Evolutionary conservation across 2,113 vertebrate species (phyloP).

Genomic region (Gymnarchus niloticus): DNA sequence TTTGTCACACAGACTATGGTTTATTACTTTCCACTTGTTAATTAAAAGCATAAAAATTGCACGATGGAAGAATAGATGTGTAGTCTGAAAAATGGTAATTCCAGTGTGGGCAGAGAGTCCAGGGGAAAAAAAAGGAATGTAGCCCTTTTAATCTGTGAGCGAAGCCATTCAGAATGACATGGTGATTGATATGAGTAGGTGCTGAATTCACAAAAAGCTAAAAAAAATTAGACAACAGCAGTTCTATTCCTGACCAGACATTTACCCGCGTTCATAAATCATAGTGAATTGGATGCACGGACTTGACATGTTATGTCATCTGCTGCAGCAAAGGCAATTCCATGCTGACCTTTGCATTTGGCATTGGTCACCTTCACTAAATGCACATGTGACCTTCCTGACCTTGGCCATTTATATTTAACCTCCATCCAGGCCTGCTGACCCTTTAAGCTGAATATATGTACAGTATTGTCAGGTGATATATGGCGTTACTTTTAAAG

Average conservation of each 20-base stretch:
- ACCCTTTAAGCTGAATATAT: constrained; percentile 27
- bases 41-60: neutral
- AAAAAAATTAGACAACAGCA: constrained; percentile 63
- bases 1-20: neutral
- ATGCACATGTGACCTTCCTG: constrained; percentile 53
- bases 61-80: neutral
- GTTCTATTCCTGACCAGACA: constrained; percentile 61
- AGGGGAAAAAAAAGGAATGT: constrained; percentile 53
- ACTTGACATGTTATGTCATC: constrained; percentile 50
- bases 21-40: neutral
- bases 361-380: constrained; percentile 59
- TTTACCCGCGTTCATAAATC: constrained; percentile 69
- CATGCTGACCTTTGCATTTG: constrained; percentile 69
- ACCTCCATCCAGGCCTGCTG: constrained; percentile 45
- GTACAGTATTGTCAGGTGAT: constrained; percentile 17
- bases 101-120: constrained; percentile 41
- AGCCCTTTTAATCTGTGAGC: constrained; percentile 59
- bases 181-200: constrained; percentile 69
- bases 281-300: constrained; percentile 62
- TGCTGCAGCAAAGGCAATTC: constrained; percentile 53
- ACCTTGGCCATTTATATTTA: constrained; percentile 62
- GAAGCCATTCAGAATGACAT: constrained; percentile 61
- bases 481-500: constrained; percentile 22
- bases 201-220: constrained; percentile 66
- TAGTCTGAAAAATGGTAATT: neutral